Evolutionary conservation across 35 echinoderm and acorn worm genomes (phyloP).

Genomic region (Ophiothrix spiculata): DNA sequence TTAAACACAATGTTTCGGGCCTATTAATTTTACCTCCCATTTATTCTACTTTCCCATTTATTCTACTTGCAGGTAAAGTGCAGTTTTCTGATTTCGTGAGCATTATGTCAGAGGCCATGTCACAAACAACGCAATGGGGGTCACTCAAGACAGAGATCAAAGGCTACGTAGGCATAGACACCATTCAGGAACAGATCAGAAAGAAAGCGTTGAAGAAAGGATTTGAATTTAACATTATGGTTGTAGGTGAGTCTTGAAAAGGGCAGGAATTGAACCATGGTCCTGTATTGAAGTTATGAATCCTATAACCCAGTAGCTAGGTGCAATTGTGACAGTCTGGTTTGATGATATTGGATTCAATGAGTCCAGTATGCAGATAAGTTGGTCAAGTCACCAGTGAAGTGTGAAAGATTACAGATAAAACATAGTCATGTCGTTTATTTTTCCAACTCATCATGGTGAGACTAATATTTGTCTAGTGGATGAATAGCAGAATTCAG

Average conservation of each 20-base stretch:
- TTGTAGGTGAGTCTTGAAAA: constrained; percentile 77
- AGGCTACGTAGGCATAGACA: constrained; percentile 97
- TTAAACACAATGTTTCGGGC: background rate
- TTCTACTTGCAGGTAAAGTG: constrained; percentile 72
- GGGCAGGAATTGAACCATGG: no score
- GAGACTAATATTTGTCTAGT: no score
- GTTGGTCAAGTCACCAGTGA: no score
- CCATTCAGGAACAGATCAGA: constrained; percentile 98
- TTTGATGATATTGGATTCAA: no score
- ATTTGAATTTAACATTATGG: constrained; percentile 99
- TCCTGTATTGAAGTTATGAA: no score
- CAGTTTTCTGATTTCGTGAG: constrained; percentile 81
- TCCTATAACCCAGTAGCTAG: no score
- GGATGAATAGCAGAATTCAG: no score
- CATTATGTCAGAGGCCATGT: constrained; percentile 96
- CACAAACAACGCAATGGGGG: constrained; percentile 91
- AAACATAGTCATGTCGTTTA: no score
- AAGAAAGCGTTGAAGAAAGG: constrained; percentile 95
- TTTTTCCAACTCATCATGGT: no score
- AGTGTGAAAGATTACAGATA: no score
- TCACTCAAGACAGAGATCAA: constrained; percentile 88
- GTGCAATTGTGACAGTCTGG: no score
- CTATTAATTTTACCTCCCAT: background rate
- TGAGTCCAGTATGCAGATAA: no score
- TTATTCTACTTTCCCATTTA: constrained; percentile 21